Conservation (phyloP, 1,140 invertebrate genomes). For the Pseudomyrmex cubaensis region DNA sequence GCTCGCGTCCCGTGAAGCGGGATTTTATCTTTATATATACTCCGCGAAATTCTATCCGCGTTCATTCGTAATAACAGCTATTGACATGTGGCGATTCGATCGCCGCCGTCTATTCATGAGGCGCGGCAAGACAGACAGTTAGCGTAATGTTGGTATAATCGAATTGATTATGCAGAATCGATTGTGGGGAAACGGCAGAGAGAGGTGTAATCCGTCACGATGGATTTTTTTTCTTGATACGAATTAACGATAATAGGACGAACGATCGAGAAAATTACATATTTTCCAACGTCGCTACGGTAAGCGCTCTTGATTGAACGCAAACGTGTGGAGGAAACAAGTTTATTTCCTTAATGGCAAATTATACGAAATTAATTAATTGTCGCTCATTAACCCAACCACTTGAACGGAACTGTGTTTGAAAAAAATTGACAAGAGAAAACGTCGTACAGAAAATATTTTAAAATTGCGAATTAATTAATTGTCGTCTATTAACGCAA, state of each 20-base stretch:
- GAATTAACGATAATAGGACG: background rate
- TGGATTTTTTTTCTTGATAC: background rate
- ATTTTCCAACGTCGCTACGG: background rate
- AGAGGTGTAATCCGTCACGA: background rate
- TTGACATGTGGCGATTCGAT: background rate
- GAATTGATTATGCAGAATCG: conserved; percentile 30
- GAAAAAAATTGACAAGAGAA: no score
- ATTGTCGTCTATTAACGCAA: no score
- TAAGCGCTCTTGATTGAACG: background rate
- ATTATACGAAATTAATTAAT: no score
- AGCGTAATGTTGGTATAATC: conserved; percentile 26
- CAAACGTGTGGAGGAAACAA: no score
- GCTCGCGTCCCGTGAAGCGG: background rate
- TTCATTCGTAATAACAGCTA: conserved; percentile 15
- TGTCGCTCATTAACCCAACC: no score
- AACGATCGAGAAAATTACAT: background rate
- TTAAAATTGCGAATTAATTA: no score
- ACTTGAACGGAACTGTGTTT: no score
- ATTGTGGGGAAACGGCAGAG: conserved; percentile 15
- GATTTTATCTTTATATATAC: background rate
- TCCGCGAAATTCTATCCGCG: background rate
- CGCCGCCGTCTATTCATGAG: background rate
- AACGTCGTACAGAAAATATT: no score
- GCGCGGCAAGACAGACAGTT: conserved; percentile 11
- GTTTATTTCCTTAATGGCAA: no score